Base-by-base conservation (phyloP, 92 coral and sea anemone genomes). In the Scolanthus callimorphus region DNA sequence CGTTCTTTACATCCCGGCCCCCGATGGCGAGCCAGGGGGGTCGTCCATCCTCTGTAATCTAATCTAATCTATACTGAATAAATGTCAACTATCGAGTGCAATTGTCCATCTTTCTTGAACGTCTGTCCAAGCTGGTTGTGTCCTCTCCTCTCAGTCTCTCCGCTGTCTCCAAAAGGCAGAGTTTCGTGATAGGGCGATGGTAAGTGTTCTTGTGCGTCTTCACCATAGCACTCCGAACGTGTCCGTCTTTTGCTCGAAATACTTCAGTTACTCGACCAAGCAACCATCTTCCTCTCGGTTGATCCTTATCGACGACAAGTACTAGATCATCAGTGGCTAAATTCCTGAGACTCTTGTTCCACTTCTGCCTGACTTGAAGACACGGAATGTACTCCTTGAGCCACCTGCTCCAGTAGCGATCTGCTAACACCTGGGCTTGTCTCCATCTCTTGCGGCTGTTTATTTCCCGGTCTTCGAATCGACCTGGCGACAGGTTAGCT, bases 331-430 rank as follows among this genome's bases (percentile, higher is more conserved):
- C 68, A 23, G 47, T 39, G 34, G 51, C 57, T 0, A 69, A 45
- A 57, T 79, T 73, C 13, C 68, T 77, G 8, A 11, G 56, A 37
- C 53, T 72, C 24, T 31, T 57, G 38, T 0, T 60, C 86, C 86
- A 73, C 46, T 80, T 85, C 17, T 45, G 44, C 31, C 83, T 52
- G 22, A 20, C 25, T 62, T 79, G 86, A 21, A 85, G 66, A 11
- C 55, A 25, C 13, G 77, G 81, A 11, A 85, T 20, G 43, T 85
- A 85, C 29, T 80, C 80, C 30, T 49, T 49, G 4, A 69, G 25
- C 83, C 83, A 85, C 24, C 77, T 38, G 38, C 46, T 38, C 83
- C 83, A 85, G 54, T 67, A 80, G 25, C 39, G 49, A 55, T 84
- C 74, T 29, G 90, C 76, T n/a, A 80, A 67, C 56, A 29, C 27